Evolutionary conservation across 2,888 invertebrate genomes (phyloP).

Genomic region (Noctua comes): DNA sequence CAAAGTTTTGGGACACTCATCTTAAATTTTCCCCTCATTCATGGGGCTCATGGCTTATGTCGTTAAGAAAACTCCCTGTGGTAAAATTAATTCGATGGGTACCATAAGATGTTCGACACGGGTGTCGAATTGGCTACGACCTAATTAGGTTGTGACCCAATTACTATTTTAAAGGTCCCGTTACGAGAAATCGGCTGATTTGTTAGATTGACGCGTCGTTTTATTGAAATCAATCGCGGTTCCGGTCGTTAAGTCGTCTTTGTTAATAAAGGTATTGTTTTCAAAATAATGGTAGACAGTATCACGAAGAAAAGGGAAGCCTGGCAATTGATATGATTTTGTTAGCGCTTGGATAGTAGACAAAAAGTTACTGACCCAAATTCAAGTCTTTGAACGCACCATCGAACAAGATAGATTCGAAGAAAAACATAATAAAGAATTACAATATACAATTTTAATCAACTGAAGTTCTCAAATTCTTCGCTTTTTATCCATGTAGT

Average conservation of each 20-base stretch:
- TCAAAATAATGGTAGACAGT: slow-evolving; percentile 1
- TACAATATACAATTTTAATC: neutral
- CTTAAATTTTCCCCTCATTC: slow-evolving; percentile 68
- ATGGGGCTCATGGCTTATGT: slow-evolving; percentile 72
- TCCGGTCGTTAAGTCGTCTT: slow-evolving; percentile 34
- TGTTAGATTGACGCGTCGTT: slow-evolving; percentile 72
- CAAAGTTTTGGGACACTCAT: slow-evolving; percentile 65
- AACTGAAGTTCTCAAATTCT: neutral
- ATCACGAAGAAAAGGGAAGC: neutral
- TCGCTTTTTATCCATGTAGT: slow-evolving; percentile 6
- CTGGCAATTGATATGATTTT: neutral
- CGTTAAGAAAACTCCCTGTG: slow-evolving; percentile 83
- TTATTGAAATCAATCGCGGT: slow-evolving; percentile 60
- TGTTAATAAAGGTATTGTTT: slow-evolving; percentile 16
- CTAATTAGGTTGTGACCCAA: slow-evolving; percentile 88
- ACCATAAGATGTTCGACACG: slow-evolving; percentile 81
- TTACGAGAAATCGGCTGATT: slow-evolving; percentile 76
- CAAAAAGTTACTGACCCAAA: slow-evolving; percentile 1
- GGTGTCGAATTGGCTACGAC: slow-evolving; percentile 77
- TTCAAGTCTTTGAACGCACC: neutral
- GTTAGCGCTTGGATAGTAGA: neutral
- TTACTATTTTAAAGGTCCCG: slow-evolving; percentile 81
- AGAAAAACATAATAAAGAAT: neutral
- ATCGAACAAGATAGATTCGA: neutral
- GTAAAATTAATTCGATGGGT: slow-evolving; percentile 81